Conservation (phyloP, 2,113 vertebrate species). For the Tupaia chinensis region DNA sequence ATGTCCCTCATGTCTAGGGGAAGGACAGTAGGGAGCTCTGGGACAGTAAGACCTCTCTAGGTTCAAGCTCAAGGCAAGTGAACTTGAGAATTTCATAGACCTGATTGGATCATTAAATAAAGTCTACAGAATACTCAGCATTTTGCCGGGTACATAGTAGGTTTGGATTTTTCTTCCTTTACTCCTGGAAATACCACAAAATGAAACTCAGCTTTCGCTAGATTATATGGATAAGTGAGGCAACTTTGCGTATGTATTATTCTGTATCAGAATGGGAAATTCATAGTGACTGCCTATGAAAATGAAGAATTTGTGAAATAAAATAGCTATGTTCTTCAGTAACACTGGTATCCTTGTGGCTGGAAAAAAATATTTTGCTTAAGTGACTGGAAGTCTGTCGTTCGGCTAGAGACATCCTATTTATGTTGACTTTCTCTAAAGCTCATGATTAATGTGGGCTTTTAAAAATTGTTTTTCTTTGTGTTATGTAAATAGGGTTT, state of each 20-base stretch:
- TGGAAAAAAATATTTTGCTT: slow-evolving; percentile 62
- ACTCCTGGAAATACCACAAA: neutral
- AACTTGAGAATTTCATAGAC: neutral
- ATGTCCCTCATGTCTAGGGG: neutral
- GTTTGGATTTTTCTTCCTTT: slow-evolving; percentile 1
- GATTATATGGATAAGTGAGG: neutral
- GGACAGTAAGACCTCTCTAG: neutral
- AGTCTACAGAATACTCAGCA: neutral
- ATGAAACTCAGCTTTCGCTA: slow-evolving; percentile 21
- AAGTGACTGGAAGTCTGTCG: slow-evolving; percentile 70
- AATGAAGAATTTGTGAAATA: neutral
- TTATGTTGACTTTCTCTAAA: slow-evolving; percentile 81
- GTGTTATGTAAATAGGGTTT: slow-evolving; percentile 85
- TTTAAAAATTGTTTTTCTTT: slow-evolving; percentile 86
- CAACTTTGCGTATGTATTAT: slow-evolving; percentile 9
- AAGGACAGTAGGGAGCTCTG: neutral
- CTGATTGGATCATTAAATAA: neutral
- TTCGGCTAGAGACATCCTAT: slow-evolving; percentile 75
- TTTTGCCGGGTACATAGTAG: neutral
- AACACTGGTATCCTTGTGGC: neutral
- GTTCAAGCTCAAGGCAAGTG: neutral
- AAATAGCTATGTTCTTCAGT: slow-evolving; percentile 34
- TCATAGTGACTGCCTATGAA: neutral
- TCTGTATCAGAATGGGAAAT: neutral
- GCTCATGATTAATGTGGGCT: slow-evolving; percentile 83